phyloP scores from a whole-genome alignment of 2,797 vertebrate genomes.

The Corythornis leucogaster region DNA sequence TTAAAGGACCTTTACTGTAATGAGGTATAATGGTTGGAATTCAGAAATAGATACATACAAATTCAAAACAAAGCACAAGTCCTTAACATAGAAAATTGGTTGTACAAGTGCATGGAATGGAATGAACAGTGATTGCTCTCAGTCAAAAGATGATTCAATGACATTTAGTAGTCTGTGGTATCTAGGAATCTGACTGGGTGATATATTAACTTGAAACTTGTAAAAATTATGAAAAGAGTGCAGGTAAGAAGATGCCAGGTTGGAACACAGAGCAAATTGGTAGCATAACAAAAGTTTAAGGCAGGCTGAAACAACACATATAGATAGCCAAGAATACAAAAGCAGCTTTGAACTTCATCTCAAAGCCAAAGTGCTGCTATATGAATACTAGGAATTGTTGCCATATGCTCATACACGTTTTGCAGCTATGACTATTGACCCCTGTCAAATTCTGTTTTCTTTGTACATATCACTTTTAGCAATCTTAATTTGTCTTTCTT shows the following conservation, averaged over 20 bases:
- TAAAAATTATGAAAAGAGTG: not conserved
- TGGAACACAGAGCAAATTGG: not conserved
- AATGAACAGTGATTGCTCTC: not conserved
- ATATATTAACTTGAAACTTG: not conserved
- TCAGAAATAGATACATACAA: not conserved
- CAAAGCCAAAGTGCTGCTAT: not conserved
- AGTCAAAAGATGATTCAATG: not conserved
- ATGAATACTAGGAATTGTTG: not conserved
- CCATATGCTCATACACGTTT: not conserved
- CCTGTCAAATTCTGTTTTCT: not conserved
- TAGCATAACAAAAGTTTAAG: not conserved
- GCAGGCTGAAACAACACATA: not conserved
- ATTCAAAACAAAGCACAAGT: not conserved
- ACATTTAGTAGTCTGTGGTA: not conserved
- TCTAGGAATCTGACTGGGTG: not conserved
- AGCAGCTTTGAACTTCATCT: not conserved
- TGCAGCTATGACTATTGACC: not conserved
- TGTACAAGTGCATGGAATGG: not conserved
- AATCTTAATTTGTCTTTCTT: conserved; percentile 14
- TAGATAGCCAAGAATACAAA: not conserved
- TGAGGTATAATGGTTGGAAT: not conserved
- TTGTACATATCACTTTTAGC: not conserved
- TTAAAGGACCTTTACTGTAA: not conserved
- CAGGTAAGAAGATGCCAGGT: too few species aligned
- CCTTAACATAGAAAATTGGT: not conserved